Conservation (phyloP, 2,113 vertebrate species). For the Amazona vittata region DNA sequence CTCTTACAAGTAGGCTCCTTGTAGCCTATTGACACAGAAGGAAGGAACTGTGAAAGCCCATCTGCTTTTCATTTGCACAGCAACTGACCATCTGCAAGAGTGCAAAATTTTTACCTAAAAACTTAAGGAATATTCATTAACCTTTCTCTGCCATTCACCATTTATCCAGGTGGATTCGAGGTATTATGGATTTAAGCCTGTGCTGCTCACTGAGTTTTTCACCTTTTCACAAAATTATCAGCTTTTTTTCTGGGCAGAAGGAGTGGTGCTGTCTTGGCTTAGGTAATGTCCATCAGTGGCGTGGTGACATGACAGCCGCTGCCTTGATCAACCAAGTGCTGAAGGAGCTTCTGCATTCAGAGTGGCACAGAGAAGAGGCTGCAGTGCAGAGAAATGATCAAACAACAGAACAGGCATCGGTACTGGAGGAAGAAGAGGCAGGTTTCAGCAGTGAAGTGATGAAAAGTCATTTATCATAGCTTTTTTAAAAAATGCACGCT, state of each 20-base stretch:
- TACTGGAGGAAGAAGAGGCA: background rate
- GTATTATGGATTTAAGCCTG: background rate
- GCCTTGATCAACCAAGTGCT: background rate
- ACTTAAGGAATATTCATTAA: background rate
- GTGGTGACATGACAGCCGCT: fast-evolving
- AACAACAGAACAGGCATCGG: background rate
- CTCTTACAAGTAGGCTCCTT: background rate
- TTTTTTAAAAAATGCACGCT: background rate
- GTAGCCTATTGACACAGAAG: background rate
- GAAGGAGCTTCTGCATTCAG: background rate
- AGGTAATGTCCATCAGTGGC: background rate
- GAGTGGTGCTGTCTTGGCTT: background rate
- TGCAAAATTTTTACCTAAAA: background rate
- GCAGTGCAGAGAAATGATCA: background rate
- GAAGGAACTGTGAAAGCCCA: background rate
- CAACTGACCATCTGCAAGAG: background rate
- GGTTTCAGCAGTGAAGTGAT: background rate
- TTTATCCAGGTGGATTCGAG: background rate
- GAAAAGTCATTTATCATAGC: background rate
- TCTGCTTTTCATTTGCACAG: background rate
- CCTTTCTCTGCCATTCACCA: background rate
- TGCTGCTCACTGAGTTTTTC: background rate
- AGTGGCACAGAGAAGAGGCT: background rate
- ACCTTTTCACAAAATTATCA: background rate
- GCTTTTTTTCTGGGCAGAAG: background rate